Evolutionary conservation across 2,888 invertebrate species (phyloP).

Genomic region (Drosophila neotestacea): DNA sequence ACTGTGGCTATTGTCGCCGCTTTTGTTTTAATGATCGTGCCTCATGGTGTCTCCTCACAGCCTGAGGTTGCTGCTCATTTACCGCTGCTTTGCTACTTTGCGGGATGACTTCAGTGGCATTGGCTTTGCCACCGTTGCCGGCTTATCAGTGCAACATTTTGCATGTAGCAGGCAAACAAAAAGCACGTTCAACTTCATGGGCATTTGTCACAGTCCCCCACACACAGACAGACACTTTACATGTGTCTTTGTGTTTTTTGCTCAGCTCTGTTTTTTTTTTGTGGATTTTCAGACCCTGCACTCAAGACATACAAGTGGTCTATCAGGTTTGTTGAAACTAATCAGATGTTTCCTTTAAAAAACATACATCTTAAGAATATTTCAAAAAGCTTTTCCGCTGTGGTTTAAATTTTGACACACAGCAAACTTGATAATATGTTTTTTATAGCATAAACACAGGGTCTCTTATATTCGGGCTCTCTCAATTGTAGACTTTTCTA

Average conservation of each 20-base stretch:
- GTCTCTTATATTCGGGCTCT: too few relatives aligned
- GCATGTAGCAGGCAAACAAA: conserved; percentile 72
- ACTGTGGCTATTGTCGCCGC: conserved; percentile 74
- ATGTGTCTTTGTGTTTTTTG: conserved; percentile 69
- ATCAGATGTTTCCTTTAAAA: too few relatives aligned
- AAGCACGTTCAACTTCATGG: conserved; percentile 57
- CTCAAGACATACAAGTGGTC: background rate
- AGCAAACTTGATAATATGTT: too few relatives aligned
- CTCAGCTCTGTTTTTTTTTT: too few relatives aligned
- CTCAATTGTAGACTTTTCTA: background rate
- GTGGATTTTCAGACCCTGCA: background rate
- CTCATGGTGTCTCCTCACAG: conserved; percentile 56
- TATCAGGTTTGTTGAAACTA: too few relatives aligned
- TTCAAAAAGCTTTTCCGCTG: too few relatives aligned
- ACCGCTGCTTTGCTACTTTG: conserved; percentile 39
- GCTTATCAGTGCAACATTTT: conserved; percentile 82
- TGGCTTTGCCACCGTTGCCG: conserved; percentile 69
- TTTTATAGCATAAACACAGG: too few relatives aligned
- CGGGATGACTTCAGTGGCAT: conserved; percentile 74
- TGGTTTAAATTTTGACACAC: too few relatives aligned
- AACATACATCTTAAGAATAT: too few relatives aligned
- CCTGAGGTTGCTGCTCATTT: conserved; percentile 62
- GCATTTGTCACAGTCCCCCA: conserved; percentile 77
- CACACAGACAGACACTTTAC: conserved; percentile 65
- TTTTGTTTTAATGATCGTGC: conserved; percentile 84